Conservation (phyloP, 2,888 invertebrate genomes). For the Ferdinandea cuprea region DNA sequence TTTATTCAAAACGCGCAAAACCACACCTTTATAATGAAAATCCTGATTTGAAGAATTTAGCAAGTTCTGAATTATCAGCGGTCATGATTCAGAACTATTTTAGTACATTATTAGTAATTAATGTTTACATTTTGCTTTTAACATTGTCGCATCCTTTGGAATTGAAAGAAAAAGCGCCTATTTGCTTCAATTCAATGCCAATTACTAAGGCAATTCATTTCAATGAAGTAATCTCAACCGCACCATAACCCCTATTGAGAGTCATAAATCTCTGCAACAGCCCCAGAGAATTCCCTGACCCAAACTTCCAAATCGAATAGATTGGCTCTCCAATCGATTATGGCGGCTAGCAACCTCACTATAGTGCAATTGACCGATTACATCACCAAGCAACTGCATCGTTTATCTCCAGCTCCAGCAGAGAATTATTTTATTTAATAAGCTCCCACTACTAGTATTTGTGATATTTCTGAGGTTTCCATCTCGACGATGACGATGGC, state of each 20-base stretch:
- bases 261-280: conserved; percentile 56
- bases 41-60: too few relatives aligned
- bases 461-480: conserved; percentile 43
- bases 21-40: too few relatives aligned
- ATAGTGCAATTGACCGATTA: conserved; percentile 68
- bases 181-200: conserved; percentile 18
- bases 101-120: too few relatives aligned
- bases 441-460: conserved; percentile 51
- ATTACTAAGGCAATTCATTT: conserved; percentile 62
- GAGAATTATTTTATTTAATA: conserved; percentile 69
- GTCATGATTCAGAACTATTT: too few relatives aligned
- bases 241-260: conserved; percentile 56
- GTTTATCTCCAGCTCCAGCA: conserved; percentile 57
- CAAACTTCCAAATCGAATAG: conserved; percentile 33
- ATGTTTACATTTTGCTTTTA: too few relatives aligned
- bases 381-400: conserved; percentile 68
- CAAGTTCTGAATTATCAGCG: too few relatives aligned
- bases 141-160: not conserved
- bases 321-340: conserved; percentile 3
- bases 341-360: conserved; percentile 13
- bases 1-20: too few relatives aligned
- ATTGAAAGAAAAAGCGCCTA: not conserved
- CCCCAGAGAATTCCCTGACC: conserved; percentile 72
- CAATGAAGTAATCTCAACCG: conserved; percentile 60
- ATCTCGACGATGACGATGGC: conserved; percentile 13